phyloP scores from a whole-genome alignment of 2,888 invertebrate species.

The Tetranychus piercei region DNA sequence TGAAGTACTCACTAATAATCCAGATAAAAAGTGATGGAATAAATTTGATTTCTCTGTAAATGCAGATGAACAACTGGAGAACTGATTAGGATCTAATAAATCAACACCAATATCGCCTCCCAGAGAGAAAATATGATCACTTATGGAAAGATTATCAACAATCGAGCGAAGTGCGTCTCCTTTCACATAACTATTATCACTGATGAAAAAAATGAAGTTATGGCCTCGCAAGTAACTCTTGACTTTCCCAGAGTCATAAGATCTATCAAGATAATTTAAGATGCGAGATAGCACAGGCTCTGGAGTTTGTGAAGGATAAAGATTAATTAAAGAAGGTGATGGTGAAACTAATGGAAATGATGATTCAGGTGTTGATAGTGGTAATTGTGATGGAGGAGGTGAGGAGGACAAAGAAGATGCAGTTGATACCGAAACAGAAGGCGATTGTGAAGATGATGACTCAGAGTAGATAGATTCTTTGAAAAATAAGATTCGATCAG shows the following conservation, averaged over 20 bases:
- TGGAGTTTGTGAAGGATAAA: neutral
- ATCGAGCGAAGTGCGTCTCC: slow-evolving; percentile 37
- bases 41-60: neutral
- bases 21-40: slow-evolving; percentile 10
- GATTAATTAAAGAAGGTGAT: neutral
- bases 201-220: slow-evolving; percentile 75
- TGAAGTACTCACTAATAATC: slow-evolving; percentile 17
- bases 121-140: slow-evolving; percentile 47
- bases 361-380: neutral
- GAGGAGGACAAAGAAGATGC: no score
- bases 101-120: neutral
- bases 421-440: no score
- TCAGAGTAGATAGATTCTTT: neutral
- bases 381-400: neutral
- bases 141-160: slow-evolving; percentile 58
- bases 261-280: neutral
- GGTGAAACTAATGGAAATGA: neutral
- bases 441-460: no score
- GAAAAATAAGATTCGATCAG: neutral
- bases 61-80: neutral
- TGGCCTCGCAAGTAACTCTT: slow-evolving; percentile 47
- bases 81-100: neutral
- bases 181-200: slow-evolving; percentile 67
- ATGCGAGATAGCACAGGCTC: neutral
- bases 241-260: slow-evolving; percentile 26